A percentile compares a stretch with the other conserved stretches of the same genome.
Conservation (phyloP, 1,140 invertebrate genomes). For the Drosophila gunungcola region DNA sequence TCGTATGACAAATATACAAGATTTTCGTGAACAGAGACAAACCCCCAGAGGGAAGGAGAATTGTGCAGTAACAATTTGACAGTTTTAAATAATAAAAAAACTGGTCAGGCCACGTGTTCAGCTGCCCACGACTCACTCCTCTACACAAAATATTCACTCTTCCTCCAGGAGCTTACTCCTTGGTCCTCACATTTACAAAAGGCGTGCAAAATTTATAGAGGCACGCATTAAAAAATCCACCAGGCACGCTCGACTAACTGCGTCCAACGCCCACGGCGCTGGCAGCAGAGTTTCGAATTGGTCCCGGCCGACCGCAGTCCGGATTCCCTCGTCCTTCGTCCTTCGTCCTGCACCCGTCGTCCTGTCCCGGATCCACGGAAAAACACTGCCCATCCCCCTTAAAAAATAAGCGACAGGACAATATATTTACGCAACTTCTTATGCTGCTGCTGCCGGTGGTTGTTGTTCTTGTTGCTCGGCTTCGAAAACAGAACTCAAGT, state of each 20-base stretch:
- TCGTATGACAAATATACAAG: constrained; percentile 42
- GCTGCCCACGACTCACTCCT: constrained; percentile 39
- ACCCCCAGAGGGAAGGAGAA: constrained; percentile 18
- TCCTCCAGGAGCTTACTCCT: constrained; percentile 5
- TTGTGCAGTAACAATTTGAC: constrained; percentile 65
- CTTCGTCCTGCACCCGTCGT: constrained; percentile 22
- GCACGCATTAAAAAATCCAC: constrained; percentile 78
- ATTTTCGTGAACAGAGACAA: constrained; percentile 27
- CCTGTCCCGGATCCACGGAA: constrained; percentile 24
- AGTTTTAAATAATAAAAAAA: constrained; percentile 55
- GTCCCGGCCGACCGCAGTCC: constrained; percentile 46
- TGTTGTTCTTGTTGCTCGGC: constrained; percentile 51
- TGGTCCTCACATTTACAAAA: constrained; percentile 63
- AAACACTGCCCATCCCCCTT: constrained; percentile 1
- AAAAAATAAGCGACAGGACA: constrained; percentile 70
- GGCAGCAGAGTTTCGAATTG: constrained; percentile 35
- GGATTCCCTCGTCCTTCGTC: constrained; percentile 17
- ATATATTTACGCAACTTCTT: constrained; percentile 83
- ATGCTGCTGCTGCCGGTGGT: constrained; percentile 66
- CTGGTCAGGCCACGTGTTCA: constrained; percentile 66
- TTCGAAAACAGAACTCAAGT: constrained; percentile 66
- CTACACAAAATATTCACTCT: background rate
- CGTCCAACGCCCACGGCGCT: constrained; percentile 62
- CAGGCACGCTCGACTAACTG: constrained; percentile 77
- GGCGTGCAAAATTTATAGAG: constrained; percentile 82